Evolutionary conservation across 2,113 vertebrate genomes (phyloP).

Genomic region (Elgaria multicarinata): DNA sequence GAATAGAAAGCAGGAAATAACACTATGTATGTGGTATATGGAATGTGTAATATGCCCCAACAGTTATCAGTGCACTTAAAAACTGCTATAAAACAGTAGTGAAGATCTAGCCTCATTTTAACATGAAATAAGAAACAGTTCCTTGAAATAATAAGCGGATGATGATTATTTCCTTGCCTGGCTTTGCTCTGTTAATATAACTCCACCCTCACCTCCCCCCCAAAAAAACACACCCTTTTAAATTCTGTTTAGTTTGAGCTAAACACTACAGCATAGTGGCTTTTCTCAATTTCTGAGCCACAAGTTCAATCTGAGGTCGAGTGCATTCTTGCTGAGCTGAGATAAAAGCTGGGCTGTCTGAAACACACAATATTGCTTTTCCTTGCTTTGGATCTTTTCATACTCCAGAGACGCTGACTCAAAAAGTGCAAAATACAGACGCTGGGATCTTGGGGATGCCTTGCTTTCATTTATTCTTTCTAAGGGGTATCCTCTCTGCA

Average conservation of each 20-base stretch:
- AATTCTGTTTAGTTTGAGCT: neutral
- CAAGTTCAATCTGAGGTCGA: slow-evolving; percentile 22
- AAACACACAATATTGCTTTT: neutral
- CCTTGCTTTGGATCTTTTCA: neutral
- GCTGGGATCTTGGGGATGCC: neutral
- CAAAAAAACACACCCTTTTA: neutral
- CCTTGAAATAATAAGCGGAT: neutral
- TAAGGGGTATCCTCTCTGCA: neutral
- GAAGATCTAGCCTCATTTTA: too few relatives aligned
- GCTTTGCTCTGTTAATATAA: neutral
- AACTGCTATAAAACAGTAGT: too few relatives aligned
- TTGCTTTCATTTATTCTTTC: slow-evolving; percentile 10
- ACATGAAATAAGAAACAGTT: neutral
- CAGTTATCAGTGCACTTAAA: too few relatives aligned
- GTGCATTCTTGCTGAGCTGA: slow-evolving; percentile 15
- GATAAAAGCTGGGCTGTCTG: slow-evolving; percentile 3
- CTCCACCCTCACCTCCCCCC: neutral
- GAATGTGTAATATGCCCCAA: too few relatives aligned
- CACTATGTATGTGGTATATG: too few relatives aligned
- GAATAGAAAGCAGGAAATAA: too few relatives aligned
- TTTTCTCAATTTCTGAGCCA: neutral
- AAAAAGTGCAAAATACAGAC: neutral
- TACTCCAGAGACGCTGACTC: neutral
- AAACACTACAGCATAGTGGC: fast-evolving
- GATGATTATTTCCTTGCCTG: neutral